Evolutionary conservation across 2,888 invertebrate genomes (phyloP), one percentile per base, ranked within the genome.

Genomic region (Lepetodrilus schrolli): DNA sequence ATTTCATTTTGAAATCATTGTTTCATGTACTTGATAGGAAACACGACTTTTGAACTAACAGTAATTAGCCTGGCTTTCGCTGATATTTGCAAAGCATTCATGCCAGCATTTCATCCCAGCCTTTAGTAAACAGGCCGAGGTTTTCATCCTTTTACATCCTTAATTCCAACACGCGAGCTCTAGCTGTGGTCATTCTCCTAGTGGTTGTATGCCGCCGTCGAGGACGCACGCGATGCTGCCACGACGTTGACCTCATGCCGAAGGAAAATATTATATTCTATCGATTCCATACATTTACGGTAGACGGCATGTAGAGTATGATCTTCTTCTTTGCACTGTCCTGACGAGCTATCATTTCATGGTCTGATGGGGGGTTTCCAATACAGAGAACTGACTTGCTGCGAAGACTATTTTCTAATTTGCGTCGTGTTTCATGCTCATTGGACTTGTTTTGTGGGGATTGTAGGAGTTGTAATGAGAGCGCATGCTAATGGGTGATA

Each of bases 401-500:
- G 58, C 30, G 58, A 58, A 26, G 58, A 58, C 58, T 58, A 34
- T 58, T 58, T 58, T 58, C 58, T 58, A 58, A 58, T 58, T 58
- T 58, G 30, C 58, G 17, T 58, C 30, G 26, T 30, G 58, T 58
- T 58, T 58, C 58, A 58, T 26, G 58, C 58, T 58, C 58, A 30
- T 58, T 58, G 58, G 34, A 1, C 58, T 23, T 58, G 58, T 58
- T 58, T 58, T 58, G 58, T 58, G 58, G 17, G 21, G 58, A 58
- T 58, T 58, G 58, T 58, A 34, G 30, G 58, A 17, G 26, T 58
- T 58, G 58, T 58, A 58, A 58, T 58, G 58, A 58, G 58, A 58
- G 58, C 30, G 17, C 58, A 58, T 49, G 70, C 70, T 70, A 70
- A 70, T 70, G 70, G 70, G 34, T 70, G 34, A 70, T 70, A 70